A percentile compares a stretch with the other conserved stretches of the same genome.
Conservation (phyloP, 2,888 invertebrate genomes). For the Chaetogeoica ovagalla region DNA sequence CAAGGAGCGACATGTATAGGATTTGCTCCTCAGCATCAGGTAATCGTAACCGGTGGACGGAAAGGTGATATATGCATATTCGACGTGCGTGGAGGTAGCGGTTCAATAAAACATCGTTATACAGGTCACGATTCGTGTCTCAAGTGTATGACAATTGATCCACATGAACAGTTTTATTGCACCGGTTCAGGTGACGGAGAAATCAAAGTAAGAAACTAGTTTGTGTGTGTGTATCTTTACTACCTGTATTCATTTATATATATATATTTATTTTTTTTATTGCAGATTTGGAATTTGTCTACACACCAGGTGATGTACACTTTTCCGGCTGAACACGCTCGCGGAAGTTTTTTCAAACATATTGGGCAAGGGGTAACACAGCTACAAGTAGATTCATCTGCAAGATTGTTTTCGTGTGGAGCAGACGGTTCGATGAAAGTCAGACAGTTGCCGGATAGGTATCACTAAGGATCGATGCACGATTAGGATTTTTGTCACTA, state of each 20-base stretch:
- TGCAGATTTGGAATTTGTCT: constrained; percentile 88
- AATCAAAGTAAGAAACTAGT: constrained; percentile 72
- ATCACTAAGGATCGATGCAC: constrained; percentile 62
- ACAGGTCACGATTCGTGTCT: constrained; percentile 92
- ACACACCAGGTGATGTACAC: constrained; percentile 81
- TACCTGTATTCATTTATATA: no score
- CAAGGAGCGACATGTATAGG: constrained; percentile 88
- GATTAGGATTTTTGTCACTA: constrained; percentile 31
- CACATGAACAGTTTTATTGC: constrained; percentile 93
- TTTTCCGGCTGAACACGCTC: constrained; percentile 91
- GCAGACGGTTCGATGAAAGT: constrained; percentile 99
- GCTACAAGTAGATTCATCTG: constrained; percentile 84
- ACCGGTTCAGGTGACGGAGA: constrained; percentile 93
- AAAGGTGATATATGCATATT: constrained; percentile 96
- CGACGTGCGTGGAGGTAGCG: constrained; percentile 85
- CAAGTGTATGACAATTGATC: constrained; percentile 92
- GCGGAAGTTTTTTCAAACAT: constrained; percentile 95
- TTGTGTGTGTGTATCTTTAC: no score
- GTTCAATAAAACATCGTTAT: constrained; percentile 75
- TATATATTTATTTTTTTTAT: neutral
- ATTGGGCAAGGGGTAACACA: constrained; percentile 97
- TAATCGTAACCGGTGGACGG: constrained; percentile 93
- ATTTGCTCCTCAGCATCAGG: constrained; percentile 90
- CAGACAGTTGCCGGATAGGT: constrained; percentile 84
- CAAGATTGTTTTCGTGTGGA: constrained; percentile 94